Evolutionary conservation across 2,888 invertebrate species (phyloP).

Genomic region (Drosophila paucipuncta): DNA sequence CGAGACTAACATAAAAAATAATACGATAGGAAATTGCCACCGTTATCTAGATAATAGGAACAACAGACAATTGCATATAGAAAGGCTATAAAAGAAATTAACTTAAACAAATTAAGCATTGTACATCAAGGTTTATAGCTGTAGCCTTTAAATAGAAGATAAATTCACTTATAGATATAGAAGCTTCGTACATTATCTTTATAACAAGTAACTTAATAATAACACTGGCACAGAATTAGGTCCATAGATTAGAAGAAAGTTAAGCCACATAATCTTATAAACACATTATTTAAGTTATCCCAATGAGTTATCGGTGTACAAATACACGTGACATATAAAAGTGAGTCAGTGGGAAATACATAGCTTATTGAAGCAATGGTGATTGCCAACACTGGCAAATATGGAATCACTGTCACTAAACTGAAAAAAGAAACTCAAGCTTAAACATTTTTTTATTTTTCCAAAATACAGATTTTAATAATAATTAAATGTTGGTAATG

Average conservation of each 20-base stretch:
- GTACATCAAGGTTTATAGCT: background rate
- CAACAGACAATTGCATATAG: conserved; percentile 3
- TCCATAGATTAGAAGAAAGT: background rate
- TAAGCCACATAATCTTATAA: background rate
- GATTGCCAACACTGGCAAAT: background rate
- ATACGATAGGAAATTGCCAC: conserved; percentile 12
- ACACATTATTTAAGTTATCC: background rate
- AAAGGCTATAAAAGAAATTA: background rate
- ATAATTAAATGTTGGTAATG: background rate
- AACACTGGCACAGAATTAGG: background rate
- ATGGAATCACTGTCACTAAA: background rate
- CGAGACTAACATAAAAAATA: background rate
- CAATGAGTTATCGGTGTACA: background rate
- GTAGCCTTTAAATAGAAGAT: background rate
- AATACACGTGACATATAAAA: background rate
- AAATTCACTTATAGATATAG: background rate
- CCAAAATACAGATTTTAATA: background rate
- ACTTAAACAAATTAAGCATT: conserved; percentile 9
- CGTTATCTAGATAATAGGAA: conserved; percentile 16
- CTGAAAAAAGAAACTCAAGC: background rate
- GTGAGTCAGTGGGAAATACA: background rate
- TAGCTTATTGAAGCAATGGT: background rate
- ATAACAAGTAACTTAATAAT: background rate
- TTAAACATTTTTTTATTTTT: too few relatives aligned
- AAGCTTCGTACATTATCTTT: background rate